A percentile compares a stretch with the other conserved stretches of the same genome.
Conservation (phyloP, 2,797 vertebrate species). For the Cyprinodon diabolis region DNA sequence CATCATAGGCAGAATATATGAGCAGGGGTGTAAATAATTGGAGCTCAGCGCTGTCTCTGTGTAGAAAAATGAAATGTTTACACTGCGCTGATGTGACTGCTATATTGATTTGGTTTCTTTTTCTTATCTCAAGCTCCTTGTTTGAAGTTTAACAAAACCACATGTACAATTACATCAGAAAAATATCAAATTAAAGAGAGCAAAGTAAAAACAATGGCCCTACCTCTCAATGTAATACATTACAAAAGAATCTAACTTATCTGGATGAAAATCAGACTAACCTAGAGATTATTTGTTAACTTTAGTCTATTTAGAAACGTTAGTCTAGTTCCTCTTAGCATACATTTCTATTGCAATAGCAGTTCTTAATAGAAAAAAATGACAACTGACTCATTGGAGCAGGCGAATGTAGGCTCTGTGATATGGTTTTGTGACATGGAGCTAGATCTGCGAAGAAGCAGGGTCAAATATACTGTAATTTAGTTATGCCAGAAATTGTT, state of each 20-base stretch:
- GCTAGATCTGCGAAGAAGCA: too few relatives aligned
- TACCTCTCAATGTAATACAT: neutral
- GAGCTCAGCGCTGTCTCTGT: slow-evolving; percentile 6
- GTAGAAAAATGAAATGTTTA: slow-evolving; percentile 29
- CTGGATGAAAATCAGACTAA: neutral
- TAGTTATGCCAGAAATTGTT: too few relatives aligned
- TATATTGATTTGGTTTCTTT: slow-evolving; percentile 13
- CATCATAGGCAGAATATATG: slow-evolving; percentile 42
- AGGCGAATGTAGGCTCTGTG: too few relatives aligned
- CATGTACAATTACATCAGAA: neutral
- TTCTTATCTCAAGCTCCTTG: neutral
- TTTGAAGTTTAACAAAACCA: slow-evolving; percentile 6
- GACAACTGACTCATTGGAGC: too few relatives aligned
- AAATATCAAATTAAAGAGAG: neutral
- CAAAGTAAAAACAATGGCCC: neutral
- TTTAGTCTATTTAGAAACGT: neutral
- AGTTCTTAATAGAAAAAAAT: neutral
- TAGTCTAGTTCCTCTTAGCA: neutral
- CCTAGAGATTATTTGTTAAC: neutral
- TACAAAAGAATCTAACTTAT: neutral
- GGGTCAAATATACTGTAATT: too few relatives aligned
- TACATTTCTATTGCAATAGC: neutral
- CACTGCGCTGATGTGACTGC: slow-evolving; percentile 1
- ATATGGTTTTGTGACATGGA: too few relatives aligned
- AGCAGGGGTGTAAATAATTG: slow-evolving; percentile 53